Percentiles rank a stretch among this genome's conserved stretches.
These are phyloP conservation scores for Platycheirus rosarum DNA, from an alignment of 2,888 invertebrate species.

Conservation along the genomic window DNA sequence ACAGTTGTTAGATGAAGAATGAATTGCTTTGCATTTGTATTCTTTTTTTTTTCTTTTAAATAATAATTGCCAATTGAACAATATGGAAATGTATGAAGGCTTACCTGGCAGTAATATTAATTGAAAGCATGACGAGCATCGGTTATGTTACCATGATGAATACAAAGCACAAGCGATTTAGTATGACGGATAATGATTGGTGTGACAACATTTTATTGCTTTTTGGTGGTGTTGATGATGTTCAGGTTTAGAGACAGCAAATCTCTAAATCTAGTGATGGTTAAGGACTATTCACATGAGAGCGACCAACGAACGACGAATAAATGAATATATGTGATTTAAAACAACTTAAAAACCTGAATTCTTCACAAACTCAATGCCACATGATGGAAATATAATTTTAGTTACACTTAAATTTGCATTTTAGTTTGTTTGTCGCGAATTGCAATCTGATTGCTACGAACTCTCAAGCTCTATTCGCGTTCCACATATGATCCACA, in stretches of 20 bases:
- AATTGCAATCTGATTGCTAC: no score
- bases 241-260: slow-evolving; percentile 31
- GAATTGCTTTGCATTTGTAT: slow-evolving; percentile 26
- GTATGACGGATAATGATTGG: slow-evolving; percentile 50
- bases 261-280: slow-evolving; percentile 25
- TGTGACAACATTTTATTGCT: slow-evolving; percentile 30
- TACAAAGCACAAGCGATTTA: slow-evolving; percentile 60
- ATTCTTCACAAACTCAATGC: no score
- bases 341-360: no score
- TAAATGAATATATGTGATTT: no score
- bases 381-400: no score
- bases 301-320: no score
- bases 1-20: slow-evolving; percentile 8
- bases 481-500: no score
- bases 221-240: slow-evolving; percentile 30
- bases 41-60: slow-evolving; percentile 7
- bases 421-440: no score
- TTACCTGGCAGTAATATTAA: slow-evolving; percentile 45
- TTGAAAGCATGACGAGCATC: slow-evolving; percentile 58
- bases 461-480: no score
- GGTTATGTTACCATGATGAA: slow-evolving; percentile 45
- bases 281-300: no score
- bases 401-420: no score
- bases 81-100: slow-evolving; percentile 46
- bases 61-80: slow-evolving; percentile 16